Evolutionary conservation across 2,113 vertebrate species (phyloP), one percentile per base, ranked within the genome.

Genomic region (Stegastes partitus): DNA sequence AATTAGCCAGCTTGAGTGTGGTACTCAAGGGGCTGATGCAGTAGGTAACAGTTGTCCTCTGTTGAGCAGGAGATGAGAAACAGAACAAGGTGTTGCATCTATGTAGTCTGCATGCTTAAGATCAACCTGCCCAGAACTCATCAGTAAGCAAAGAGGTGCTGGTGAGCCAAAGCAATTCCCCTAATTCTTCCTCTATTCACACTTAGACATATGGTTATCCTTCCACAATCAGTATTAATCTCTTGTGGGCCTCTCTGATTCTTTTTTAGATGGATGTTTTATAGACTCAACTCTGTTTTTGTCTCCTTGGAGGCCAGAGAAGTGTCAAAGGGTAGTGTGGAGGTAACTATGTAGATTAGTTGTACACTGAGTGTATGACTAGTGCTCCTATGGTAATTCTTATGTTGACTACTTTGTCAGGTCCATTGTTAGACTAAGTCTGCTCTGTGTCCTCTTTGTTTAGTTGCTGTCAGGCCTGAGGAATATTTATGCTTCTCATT

Each of bases 181-280:
- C 1, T 39, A 81, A 77, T 67, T 80, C 72, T 42, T 44, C 56
- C 62, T 71, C 74, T 73, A 26, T 59, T 75, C 51, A 73, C 44
- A 53, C 14, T 28, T 44, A 53, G 61, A 56, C 11, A 0, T 65
- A 42, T 75, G 44, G 69, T 73, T 59, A 67, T 63, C 62, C 82
- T 81, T 73, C 25, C 73, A 68, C 68, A 85, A 77, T 74, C 77
- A 64, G 50, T 53, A 61, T 53, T 58, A 65, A 64, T 72, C 62
- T 71, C 55, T 34, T 18, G 9, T 6, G 39, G 21, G 22, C 61
- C 23, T 61, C 31, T n/a, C 68, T 28, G 61, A 58, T 70, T 76
- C 54, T 62, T 7, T 50, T 68, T 47, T 37, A 44, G 67, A 53
- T 72, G 14, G 61, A 77, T 81, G 64, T 74, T 77, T 83, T 61